Conservation (phyloP, 35 echinoderm and acorn worm species). For the Lytechinus pictus region DNA sequence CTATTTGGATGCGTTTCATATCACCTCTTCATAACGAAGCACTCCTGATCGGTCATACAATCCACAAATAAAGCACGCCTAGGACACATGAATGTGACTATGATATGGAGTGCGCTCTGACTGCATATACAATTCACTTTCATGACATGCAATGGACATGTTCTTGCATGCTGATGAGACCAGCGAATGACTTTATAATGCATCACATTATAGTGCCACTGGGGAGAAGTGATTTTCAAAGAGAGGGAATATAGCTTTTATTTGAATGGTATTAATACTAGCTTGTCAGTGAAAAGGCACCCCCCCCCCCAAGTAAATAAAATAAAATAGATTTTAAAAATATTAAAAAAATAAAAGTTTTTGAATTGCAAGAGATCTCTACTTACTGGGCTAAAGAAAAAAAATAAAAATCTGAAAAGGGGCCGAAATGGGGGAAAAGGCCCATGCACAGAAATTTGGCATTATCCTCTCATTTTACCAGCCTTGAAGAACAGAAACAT, state of each 20-base stretch:
- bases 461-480: too few species aligned
- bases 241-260: neutral
- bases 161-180: neutral
- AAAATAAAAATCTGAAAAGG: too few species aligned
- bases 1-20: neutral
- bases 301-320: too few species aligned
- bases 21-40: neutral
- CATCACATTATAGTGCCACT: neutral
- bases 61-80: neutral
- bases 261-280: too few species aligned
- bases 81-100: neutral
- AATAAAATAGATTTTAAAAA: too few species aligned
- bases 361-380: too few species aligned
- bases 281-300: too few species aligned
- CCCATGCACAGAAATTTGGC: too few species aligned
- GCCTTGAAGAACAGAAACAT: too few species aligned
- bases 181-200: neutral
- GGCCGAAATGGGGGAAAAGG: too few species aligned
- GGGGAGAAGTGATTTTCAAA: neutral
- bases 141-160: neutral
- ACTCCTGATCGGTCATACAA: neutral
- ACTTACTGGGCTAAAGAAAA: too few species aligned
- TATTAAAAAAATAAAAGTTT: too few species aligned
- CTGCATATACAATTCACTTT: neutral
- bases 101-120: neutral